Evolutionary conservation across 2,113 vertebrate species (phyloP).

Genomic region (Polyodon spathula): DNA sequence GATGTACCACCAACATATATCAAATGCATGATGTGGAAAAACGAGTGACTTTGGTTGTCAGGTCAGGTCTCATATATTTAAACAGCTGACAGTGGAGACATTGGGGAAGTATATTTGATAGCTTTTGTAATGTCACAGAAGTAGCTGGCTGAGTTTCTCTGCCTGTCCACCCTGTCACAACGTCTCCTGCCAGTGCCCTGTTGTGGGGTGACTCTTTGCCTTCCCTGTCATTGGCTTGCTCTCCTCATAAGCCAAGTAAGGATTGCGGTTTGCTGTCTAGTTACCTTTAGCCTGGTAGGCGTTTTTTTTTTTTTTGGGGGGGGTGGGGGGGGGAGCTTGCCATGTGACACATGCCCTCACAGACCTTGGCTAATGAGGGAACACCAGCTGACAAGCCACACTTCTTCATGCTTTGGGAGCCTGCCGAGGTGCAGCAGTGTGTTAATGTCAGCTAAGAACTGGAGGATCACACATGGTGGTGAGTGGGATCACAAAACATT

Average conservation of each 20-base stretch:
- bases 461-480: constrained; percentile 5
- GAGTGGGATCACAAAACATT: too few relatives aligned
- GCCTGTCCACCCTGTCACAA: not conserved
- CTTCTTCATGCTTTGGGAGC: not conserved
- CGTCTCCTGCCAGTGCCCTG: constrained; percentile 19
- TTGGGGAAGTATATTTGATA: too few relatives aligned
- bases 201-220: constrained; percentile 61
- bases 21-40: too few relatives aligned
- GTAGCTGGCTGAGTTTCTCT: too few relatives aligned
- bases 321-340: constrained; percentile 8
- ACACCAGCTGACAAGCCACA: constrained; percentile 25
- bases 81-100: too few relatives aligned
- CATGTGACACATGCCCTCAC: constrained; percentile 52
- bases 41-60: too few relatives aligned
- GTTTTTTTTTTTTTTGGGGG: too few relatives aligned
- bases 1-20: too few relatives aligned
- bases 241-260: constrained; percentile 51
- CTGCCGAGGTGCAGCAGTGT: too few relatives aligned
- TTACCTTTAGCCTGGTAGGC: constrained; percentile 72
- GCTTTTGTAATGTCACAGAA: too few relatives aligned
- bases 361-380: constrained; percentile 50
- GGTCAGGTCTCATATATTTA: too few relatives aligned
- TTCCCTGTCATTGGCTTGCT: constrained; percentile 59
- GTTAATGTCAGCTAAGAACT: too few relatives aligned
- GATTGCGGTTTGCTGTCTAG: constrained; percentile 41